Conservation (phyloP, 2,113 vertebrate genomes). For the Neogobius melanostomus region DNA sequence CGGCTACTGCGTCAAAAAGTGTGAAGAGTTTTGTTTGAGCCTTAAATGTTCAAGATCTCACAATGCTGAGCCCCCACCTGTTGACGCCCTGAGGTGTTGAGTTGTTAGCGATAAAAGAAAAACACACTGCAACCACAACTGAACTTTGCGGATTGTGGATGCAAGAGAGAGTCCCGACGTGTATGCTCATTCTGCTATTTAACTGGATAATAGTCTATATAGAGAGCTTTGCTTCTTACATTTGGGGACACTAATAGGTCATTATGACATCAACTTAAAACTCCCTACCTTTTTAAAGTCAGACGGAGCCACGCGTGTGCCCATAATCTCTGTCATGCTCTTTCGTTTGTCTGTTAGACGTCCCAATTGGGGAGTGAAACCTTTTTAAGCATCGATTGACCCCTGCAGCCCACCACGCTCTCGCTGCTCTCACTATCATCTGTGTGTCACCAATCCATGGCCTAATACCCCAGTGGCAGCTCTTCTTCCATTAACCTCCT, state of each 20-base stretch:
- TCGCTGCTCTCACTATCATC: slow-evolving; percentile 62
- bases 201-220: too few species aligned
- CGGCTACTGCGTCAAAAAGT: slow-evolving; percentile 10
- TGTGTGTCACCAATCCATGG: slow-evolving; percentile 75
- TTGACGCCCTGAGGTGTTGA: too few species aligned
- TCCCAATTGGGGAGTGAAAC: slow-evolving; percentile 64
- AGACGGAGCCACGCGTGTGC: slow-evolving; percentile 22
- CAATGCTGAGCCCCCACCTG: too few species aligned
- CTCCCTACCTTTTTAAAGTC: slow-evolving; percentile 18
- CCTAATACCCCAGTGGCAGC: slow-evolving; percentile 73
- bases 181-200: too few species aligned
- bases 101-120: too few species aligned
- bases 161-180: too few species aligned
- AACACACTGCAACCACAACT: slow-evolving; percentile 3
- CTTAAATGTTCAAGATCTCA: too few species aligned
- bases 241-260: too few species aligned
- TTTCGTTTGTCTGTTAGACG: slow-evolving; percentile 37
- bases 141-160: not conserved
- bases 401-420: slow-evolving; percentile 59
- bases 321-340: slow-evolving; percentile 33
- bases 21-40: too few species aligned
- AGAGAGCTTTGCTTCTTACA: too few species aligned
- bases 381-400: slow-evolving; percentile 75
- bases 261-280: too few species aligned
- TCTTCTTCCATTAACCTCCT: slow-evolving; percentile 73